These are phyloP conservation scores for Mallateleia sp. DNA, from an alignment of 2,888 invertebrate genomes.

Conservation along the genomic window DNA sequence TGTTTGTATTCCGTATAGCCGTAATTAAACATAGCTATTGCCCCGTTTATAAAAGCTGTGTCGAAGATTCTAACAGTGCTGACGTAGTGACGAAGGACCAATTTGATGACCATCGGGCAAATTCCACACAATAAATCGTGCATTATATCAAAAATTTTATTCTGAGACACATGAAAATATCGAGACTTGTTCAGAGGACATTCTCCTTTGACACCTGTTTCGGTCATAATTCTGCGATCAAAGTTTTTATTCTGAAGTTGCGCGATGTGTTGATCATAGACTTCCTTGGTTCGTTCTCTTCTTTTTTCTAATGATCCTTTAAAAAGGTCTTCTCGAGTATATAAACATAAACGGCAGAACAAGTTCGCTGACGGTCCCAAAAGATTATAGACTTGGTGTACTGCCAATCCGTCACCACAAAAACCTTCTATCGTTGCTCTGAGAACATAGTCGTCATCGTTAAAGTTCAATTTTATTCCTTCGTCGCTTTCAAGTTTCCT, in stretches of 20 bases:
- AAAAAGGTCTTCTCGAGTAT: constrained; percentile 62
- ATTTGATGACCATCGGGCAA: constrained; percentile 75
- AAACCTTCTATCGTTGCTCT: constrained; percentile 59
- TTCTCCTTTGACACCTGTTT: constrained; percentile 51
- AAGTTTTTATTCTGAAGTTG: too few relatives aligned
- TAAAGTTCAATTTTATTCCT: too few relatives aligned
- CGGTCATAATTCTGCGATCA: too few relatives aligned
- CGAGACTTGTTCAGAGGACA: constrained; percentile 50
- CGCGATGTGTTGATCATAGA: too few relatives aligned
- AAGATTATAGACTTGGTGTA: constrained; percentile 70
- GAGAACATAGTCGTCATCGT: background rate
- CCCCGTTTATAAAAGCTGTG: constrained; percentile 50
- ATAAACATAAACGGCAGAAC: constrained; percentile 73
- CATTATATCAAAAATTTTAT: constrained; percentile 64
- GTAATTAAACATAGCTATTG: constrained; percentile 18
- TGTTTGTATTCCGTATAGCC: constrained; percentile 59
- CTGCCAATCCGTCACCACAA: constrained; percentile 73
- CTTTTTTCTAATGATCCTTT: too few relatives aligned
- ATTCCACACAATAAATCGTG: constrained; percentile 67
- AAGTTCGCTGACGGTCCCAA: constrained; percentile 65
- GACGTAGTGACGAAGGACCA: constrained; percentile 36
- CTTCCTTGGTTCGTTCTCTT: too few relatives aligned
- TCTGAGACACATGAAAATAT: constrained; percentile 60
- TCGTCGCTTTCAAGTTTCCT: too few relatives aligned
- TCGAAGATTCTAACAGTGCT: constrained; percentile 11